Percentiles rank a stretch among this genome's conserved stretches.
These are phyloP conservation scores for Palythoa caribaeorum DNA, from an alignment of 92 coral and sea anemone genomes.

Conservation along the genomic window DNA sequence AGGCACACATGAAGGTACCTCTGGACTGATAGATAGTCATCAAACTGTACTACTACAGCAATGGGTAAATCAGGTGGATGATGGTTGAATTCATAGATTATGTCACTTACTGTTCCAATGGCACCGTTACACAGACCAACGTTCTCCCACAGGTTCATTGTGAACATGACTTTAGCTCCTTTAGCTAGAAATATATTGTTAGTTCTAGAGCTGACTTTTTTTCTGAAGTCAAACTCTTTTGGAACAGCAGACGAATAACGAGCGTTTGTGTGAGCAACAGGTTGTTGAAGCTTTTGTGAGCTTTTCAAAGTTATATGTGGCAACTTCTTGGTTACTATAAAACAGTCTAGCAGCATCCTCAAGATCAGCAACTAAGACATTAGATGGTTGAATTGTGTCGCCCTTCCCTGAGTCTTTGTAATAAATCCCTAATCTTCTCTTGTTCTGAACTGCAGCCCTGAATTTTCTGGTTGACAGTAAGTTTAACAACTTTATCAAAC, in stretches of 20 bases:
- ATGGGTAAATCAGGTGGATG: conserved; percentile 64
- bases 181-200: conserved; percentile 47
- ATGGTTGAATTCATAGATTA: conserved; percentile 55
- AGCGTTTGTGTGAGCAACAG: conserved; percentile 45
- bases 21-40: conserved; percentile 56
- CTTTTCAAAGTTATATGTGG: conserved; percentile 21
- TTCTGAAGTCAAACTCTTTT: conserved; percentile 47
- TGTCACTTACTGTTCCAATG: conserved; percentile 47
- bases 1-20: conserved; percentile 46
- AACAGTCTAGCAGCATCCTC: conserved; percentile 44
- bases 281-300: conserved; percentile 47
- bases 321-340: conserved; percentile 47
- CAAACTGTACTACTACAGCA: conserved; percentile 62
- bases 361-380: conserved; percentile 37
- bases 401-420: conserved; percentile 42
- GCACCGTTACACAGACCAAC: conserved; percentile 55
- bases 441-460: conserved; percentile 37
- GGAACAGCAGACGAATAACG: conserved; percentile 46
- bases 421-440: conserved; percentile 44
- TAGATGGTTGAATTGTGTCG: conserved; percentile 47
- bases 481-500: conserved; percentile 34
- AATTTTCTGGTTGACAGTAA: conserved; percentile 29
- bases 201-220: conserved; percentile 45
- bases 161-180: conserved; percentile 47
- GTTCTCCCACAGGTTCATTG: conserved; percentile 55